Evolutionary conservation across 30 jellyfish, hydroid and myxozoan species (phyloP), one percentile per base, ranked within the genome.

Genomic region (Hydra vulgaris): DNA sequence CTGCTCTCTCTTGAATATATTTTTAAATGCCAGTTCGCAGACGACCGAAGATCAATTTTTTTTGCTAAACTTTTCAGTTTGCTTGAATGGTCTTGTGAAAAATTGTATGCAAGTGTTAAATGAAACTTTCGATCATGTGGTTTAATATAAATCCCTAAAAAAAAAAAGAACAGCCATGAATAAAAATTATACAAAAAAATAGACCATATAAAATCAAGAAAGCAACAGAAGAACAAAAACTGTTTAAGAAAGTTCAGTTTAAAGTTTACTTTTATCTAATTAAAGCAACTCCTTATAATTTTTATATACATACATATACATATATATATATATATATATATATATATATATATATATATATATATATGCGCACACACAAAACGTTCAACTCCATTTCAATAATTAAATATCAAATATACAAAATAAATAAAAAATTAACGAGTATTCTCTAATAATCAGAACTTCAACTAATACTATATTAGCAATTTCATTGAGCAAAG

Each of bases 71-170:
- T 71, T 71, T 87, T 95, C 18, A 92, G 88, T 24, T 72, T 56
- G 54, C 77, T 81, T 22, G 95, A 91, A 73, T 87, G 71, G 19
- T 71, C 86, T 0, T 73, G 86, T 25, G 83, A 96, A 77, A 92
- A 92, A 26, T 92, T 95, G 84, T 87, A 87, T n/a, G 95, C 98
- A 17, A 92, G 83, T 17, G 98, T 85, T 72, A 92, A 75, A 77
- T 92, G 98, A 77, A 87, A 84, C 40, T 92, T 95, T 17, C 96
- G 85, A 27, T 86, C 94, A 25, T 92, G 98, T 18, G 88, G 87
- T 66, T 86, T 89, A 17, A 85, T 88, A 52, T 84, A 67, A 19
- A 92, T 82, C 0, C 96, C 98, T 91, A 83, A 56, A 78, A 69
- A 53, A 19, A 53, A 87, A 73, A 74, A n/a, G n/a, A n/a, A n/a